Evolutionary conservation across 2,797 vertebrate species (phyloP).

Genomic region (Danio aesculapii): DNA sequence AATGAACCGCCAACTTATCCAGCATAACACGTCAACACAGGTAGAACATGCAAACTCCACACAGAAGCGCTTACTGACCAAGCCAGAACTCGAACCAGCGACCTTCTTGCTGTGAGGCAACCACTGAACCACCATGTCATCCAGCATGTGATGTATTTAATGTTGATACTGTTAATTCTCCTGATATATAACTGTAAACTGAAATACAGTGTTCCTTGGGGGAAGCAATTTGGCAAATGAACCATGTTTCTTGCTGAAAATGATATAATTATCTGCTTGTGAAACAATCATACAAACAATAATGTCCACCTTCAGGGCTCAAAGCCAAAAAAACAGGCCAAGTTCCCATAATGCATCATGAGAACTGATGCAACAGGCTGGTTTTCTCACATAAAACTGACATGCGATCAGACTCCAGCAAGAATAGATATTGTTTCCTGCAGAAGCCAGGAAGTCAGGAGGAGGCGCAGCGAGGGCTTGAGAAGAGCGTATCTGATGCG

Average conservation of each 20-base stretch:
- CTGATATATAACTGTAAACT: too few species aligned
- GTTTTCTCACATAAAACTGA: constrained; percentile 74
- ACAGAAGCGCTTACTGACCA: too few species aligned
- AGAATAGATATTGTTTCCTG: constrained; percentile 73
- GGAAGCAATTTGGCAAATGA: background rate
- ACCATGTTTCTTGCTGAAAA: background rate
- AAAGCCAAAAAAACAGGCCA: constrained; percentile 39
- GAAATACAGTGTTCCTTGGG: background rate
- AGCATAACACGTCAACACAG: too few species aligned
- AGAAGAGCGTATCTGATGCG: constrained; percentile 57
- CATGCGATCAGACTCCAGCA: constrained; percentile 67
- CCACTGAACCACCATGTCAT: too few species aligned
- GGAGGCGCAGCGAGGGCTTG: constrained; percentile 48
- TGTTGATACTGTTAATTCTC: too few species aligned
- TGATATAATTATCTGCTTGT: background rate
- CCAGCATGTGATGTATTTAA: too few species aligned
- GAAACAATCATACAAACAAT: background rate
- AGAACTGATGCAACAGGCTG: constrained; percentile 73
- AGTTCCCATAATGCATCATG: constrained; percentile 81
- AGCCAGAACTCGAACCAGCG: too few species aligned
- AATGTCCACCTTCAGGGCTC: constrained; percentile 32
- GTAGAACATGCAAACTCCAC: too few species aligned
- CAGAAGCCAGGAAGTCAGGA: constrained; percentile 78
- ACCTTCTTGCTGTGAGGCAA: too few species aligned
- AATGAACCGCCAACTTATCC: too few species aligned